Conservation (phyloP, 2,888 invertebrate genomes). For the Brenthis hecate region DNA sequence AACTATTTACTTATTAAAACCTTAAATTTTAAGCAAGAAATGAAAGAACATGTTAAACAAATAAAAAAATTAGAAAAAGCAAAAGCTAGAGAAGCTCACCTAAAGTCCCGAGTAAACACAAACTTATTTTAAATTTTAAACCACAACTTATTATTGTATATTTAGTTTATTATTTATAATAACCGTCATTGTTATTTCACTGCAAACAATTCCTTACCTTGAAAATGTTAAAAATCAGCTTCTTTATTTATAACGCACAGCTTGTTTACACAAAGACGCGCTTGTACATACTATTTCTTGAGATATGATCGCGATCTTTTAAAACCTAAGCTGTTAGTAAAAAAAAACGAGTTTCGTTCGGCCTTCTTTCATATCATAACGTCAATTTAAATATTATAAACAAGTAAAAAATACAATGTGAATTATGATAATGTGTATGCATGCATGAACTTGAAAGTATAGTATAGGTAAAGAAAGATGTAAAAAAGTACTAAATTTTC, state of each 20-base stretch:
- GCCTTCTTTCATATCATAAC: constrained; percentile 13
- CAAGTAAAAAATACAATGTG: not conserved
- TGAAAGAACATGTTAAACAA: no score
- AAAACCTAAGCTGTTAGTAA: constrained; percentile 10
- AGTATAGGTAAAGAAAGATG: no score
- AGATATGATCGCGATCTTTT: constrained; percentile 2
- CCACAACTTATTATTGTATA: no score
- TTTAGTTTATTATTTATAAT: no score
- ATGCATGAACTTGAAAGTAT: not conserved
- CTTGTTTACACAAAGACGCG: constrained; percentile 12
- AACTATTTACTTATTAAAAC: no score
- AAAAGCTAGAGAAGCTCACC: no score
- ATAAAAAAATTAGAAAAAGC: no score
- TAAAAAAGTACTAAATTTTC: no score
- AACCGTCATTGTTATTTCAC: not conserved
- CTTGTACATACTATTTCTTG: not conserved
- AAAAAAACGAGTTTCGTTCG: constrained; percentile 18
- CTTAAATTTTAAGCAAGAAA: no score
- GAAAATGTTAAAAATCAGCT: not conserved
- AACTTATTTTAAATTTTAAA: no score
- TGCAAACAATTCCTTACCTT: not conserved
- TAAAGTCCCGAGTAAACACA: no score
- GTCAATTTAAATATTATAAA: constrained; percentile 1
- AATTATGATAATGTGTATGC: not conserved
- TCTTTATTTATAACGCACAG: not conserved